Conservation (phyloP, 2,888 invertebrate genomes). For the Leptopilina myrica region DNA sequence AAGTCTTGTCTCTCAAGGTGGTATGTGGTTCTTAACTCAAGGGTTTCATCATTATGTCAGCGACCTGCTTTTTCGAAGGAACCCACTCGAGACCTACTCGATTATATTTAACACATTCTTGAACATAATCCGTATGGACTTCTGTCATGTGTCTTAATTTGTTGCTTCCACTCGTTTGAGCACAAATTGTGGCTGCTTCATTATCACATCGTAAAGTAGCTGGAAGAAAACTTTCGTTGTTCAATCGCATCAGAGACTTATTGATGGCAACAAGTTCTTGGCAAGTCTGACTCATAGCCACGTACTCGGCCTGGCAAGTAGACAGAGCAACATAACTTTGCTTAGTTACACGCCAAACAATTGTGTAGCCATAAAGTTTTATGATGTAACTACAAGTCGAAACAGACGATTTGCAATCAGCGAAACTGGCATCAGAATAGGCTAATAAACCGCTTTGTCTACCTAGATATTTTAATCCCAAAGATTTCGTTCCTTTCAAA, state of each 20-base stretch:
- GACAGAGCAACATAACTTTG: neutral
- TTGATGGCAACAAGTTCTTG: conserved; percentile 5
- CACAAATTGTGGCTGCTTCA: conserved; percentile 46
- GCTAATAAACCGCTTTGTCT: too few species aligned
- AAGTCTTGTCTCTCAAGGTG: neutral
- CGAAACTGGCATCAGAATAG: conserved; percentile 44
- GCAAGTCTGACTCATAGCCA: conserved; percentile 45
- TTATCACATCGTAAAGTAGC: conserved; percentile 51
- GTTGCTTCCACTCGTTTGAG: conserved; percentile 40
- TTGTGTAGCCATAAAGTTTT: conserved; percentile 44
- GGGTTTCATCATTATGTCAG: conserved; percentile 35
- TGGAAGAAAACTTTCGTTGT: conserved; percentile 41
- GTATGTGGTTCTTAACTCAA: conserved; percentile 28
- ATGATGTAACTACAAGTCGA: conserved; percentile 46
- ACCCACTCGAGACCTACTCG: conserved; percentile 39
- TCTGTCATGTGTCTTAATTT: conserved; percentile 44
- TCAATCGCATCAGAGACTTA: conserved; percentile 36
- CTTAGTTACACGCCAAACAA: conserved; percentile 42
- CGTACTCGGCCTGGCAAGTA: conserved; percentile 44
- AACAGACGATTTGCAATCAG: conserved; percentile 45
- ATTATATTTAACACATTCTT: conserved; percentile 42
- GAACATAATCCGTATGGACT: conserved; percentile 41
- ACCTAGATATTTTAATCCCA: too few species aligned
- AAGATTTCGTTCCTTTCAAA: too few species aligned
- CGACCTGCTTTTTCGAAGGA: conserved; percentile 35